phyloP scores from a whole-genome alignment of 1,140 invertebrate species.

The Zaprionus gabonicus region DNA sequence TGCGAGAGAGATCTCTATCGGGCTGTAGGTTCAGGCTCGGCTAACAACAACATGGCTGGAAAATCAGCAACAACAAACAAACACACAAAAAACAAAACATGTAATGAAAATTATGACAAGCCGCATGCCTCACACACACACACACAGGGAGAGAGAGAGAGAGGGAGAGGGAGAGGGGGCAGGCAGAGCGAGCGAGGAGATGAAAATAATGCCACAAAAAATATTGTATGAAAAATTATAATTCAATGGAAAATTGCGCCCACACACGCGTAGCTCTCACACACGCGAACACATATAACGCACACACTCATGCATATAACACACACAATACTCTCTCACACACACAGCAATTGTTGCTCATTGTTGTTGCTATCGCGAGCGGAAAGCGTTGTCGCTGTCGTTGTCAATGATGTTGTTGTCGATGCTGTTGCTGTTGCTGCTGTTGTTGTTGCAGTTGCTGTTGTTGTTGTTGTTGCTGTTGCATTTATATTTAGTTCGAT shows the following conservation, averaged over 20 bases:
- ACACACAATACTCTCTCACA: background rate
- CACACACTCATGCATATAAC: conserved; percentile 48
- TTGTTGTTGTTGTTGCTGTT: conserved; percentile 27
- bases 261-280: conserved; percentile 66
- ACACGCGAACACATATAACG: conserved; percentile 2
- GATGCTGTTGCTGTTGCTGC: conserved; percentile 15
- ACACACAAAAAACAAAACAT: conserved; percentile 55
- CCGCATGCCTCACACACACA: conserved; percentile 47
- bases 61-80: conserved; percentile 18
- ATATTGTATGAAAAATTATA: conserved; percentile 67
- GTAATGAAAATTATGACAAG: conserved; percentile 83
- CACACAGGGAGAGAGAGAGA: background rate
- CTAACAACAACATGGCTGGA: conserved; percentile 69
- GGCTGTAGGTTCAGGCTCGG: conserved; percentile 62
- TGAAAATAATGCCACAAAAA: conserved; percentile 37
- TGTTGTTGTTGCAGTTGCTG: conserved; percentile 32
- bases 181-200: conserved; percentile 15
- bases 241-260: conserved; percentile 84
- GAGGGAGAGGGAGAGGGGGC: conserved; percentile 19
- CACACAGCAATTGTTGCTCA: conserved; percentile 51
- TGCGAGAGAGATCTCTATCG: conserved; percentile 73
- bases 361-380: conserved; percentile 63
- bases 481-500: background rate
- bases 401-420: conserved; percentile 36
- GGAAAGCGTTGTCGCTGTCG: conserved; percentile 73